Percentiles rank a stretch among this genome's conserved stretches.
These are phyloP conservation scores for Drosophila teissieri DNA, from an alignment of 1,140 invertebrate genomes.

Conservation along the genomic window DNA sequence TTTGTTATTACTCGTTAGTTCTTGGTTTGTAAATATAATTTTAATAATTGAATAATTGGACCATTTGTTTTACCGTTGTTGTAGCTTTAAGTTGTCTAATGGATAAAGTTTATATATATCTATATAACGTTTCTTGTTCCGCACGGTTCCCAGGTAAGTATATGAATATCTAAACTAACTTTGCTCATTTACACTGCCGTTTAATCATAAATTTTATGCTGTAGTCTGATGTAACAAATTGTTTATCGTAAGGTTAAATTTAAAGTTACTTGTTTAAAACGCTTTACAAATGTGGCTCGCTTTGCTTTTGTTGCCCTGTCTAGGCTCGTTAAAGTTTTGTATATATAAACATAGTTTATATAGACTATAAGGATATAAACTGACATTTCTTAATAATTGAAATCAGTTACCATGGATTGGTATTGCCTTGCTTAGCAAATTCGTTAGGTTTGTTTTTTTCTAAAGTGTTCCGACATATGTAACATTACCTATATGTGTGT, in stretches of 20 bases:
- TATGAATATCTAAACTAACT: conserved; percentile 56
- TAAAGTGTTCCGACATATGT: conserved; percentile 37
- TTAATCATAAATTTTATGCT: conserved; percentile 51
- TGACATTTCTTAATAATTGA: conserved; percentile 74
- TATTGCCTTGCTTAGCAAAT: conserved; percentile 83
- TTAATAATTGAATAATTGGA: conserved; percentile 83
- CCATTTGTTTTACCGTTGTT: conserved; percentile 76
- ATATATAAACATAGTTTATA: conserved; percentile 47
- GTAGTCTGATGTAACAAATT: conserved; percentile 65
- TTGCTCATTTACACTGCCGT: conserved; percentile 55
- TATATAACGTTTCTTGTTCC: conserved; percentile 56
- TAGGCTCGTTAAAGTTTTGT: conserved; percentile 49
- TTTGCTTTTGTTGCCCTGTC: conserved; percentile 58
- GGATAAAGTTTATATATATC: conserved; percentile 43
- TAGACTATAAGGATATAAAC: conserved; percentile 49
- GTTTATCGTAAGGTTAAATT: conserved; percentile 40
- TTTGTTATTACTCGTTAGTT: conserved; percentile 42
- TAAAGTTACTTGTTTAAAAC: conserved; percentile 61
- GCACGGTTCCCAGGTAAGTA: conserved; percentile 76
- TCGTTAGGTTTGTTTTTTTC: conserved; percentile 67
- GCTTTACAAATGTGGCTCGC: conserved; percentile 70
- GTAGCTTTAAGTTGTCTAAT: conserved; percentile 69
- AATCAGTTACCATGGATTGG: conserved; percentile 68
- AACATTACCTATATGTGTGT: conserved; percentile 29
- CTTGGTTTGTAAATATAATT: conserved; percentile 41